These are phyloP conservation scores for Panurus biarmicus DNA, from an alignment of 2,113 vertebrate species.

Conservation along the genomic window DNA sequence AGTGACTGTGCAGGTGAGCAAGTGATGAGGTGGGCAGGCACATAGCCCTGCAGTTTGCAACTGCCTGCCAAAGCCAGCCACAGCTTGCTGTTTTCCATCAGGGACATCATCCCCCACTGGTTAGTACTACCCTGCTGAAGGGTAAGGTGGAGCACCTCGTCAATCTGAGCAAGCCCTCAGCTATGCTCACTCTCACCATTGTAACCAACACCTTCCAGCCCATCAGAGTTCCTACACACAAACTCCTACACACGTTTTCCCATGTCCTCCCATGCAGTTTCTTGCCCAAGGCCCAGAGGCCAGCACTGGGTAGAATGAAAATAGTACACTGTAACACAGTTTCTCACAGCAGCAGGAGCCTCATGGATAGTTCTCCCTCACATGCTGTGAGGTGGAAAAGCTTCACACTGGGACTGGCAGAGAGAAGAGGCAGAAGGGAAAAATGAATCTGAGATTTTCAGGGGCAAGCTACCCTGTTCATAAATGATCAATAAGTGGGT, in stretches of 20 bases:
- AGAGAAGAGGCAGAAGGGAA: background rate
- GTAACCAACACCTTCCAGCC: background rate
- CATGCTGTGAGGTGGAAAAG: background rate
- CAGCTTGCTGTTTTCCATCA: background rate
- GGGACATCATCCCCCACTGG: background rate
- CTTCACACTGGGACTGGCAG: background rate
- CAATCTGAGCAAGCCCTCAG: background rate
- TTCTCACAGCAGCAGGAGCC: background rate
- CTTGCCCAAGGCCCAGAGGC: background rate
- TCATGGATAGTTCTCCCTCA: background rate
- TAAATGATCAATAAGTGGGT: background rate
- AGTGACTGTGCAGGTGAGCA: background rate
- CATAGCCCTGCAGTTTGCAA: background rate
- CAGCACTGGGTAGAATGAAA: background rate
- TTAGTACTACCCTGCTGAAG: background rate
- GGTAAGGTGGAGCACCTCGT: constrained; percentile 12
- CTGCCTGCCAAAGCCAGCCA: background rate
- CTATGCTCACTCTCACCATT: background rate
- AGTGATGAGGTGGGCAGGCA: background rate
- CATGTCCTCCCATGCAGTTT: background rate
- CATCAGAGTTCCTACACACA: background rate
- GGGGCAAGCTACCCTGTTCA: background rate
- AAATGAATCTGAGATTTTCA: background rate
- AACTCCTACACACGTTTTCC: constrained; percentile 19
- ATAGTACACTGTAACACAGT: rapidly evolving